Evolutionary conservation across 2,113 vertebrate species (phyloP), one percentile per base, ranked within the genome.

Genomic region (Pandion haliaetus): DNA sequence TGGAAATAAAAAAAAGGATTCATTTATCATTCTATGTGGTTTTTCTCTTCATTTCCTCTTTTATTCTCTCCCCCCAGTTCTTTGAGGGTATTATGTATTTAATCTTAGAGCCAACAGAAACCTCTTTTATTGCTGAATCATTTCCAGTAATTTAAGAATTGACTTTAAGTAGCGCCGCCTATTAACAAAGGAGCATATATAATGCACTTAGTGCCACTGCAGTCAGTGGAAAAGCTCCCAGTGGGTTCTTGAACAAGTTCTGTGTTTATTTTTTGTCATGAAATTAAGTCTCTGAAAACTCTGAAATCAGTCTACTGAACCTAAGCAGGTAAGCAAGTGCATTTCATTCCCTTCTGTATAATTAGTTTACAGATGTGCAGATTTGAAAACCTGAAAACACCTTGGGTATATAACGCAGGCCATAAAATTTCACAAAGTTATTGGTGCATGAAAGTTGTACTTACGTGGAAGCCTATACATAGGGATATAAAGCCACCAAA

Each of bases 321-420:
- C 70, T 77, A 80, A 85, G 14, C 77, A 90, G 62, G 74, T 80
- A 86, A 80, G 76, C 38, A 78, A 88, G 36, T 26, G 50, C 71
- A 83, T 95, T 95, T 87, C 77, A 89, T 83, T 96, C 69, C 72
- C 55, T 73, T 73, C 74, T 90, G 38, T 88, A 47, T 93, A 96
- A 86, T 96, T 92, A 73, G 63, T 90, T 92, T 96, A 86, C 59
- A 86, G 87, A 94, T 86, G 69, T 91, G 63, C 42, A 74, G 77
- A 79, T 90, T 69, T 92, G 50, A 90, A 96, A 90, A 95, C 65
- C 40, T 77, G 87, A 45, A 88, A 95, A 90, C 32, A 92, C 72
- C 59, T 54, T 71, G 79, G 45, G 49, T 92, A 66, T 80, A 76
- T 86, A 90, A 50, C 1, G 5, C 54, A 81, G 45, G 50, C 50